Evolutionary conservation across 2,888 invertebrate species (phyloP).

Genomic region (Labia minor): DNA sequence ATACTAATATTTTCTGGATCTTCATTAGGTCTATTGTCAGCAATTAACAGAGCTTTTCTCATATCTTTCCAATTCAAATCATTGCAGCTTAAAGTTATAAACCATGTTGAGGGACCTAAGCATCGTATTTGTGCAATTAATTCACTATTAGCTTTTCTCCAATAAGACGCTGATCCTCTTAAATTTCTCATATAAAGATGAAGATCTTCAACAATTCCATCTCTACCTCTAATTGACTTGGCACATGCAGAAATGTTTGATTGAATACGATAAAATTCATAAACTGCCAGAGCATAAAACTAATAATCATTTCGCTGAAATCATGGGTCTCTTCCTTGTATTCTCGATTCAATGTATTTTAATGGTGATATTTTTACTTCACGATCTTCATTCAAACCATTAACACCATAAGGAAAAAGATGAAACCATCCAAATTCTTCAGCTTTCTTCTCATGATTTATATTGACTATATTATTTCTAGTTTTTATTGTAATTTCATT

Average conservation of each 20-base stretch:
- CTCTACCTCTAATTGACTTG: conserved; percentile 19
- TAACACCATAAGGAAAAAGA: conserved; percentile 29
- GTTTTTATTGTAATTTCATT: too few species aligned
- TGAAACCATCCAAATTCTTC: conserved; percentile 29
- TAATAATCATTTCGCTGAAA: conserved; percentile 19
- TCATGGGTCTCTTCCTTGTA: conserved; percentile 17
- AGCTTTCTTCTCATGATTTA: conserved; percentile 14
- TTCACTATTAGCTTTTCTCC: neutral
- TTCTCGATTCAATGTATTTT: conserved; percentile 16
- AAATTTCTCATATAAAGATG: conserved; percentile 32
- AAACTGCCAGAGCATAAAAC: conserved; percentile 17
- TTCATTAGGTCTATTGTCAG: too few species aligned
- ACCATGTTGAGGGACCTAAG: neutral
- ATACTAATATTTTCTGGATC: too few species aligned
- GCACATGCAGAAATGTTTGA: conserved; percentile 28
- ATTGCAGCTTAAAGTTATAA: conserved; percentile 16
- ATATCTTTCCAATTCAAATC: neutral
- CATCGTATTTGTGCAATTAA: conserved; percentile 19
- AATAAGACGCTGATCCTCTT: conserved; percentile 25
- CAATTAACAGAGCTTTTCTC: too few species aligned
- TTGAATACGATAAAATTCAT: conserved; percentile 24
- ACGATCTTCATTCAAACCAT: conserved; percentile 27
- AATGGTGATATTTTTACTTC: conserved; percentile 21
- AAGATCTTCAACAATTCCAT: conserved; percentile 26
- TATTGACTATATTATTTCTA: too few species aligned